phyloP scores from a whole-genome alignment of 2,113 vertebrate species.

The Emberiza fucata region DNA sequence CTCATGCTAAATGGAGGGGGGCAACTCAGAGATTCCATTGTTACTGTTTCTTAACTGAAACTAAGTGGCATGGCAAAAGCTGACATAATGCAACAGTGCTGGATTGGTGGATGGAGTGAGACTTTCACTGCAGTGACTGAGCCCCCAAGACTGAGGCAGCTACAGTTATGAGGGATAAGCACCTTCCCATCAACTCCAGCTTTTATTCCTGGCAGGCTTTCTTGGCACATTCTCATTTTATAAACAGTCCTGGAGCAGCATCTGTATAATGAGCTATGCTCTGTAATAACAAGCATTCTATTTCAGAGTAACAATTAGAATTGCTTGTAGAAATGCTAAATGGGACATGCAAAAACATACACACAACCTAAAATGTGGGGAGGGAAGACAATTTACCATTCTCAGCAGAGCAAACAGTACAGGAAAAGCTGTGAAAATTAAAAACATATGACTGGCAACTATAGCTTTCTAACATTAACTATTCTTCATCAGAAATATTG shows the following conservation, averaged over 20 bases:
- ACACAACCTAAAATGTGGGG: background rate
- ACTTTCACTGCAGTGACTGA: background rate
- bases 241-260: background rate
- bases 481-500: background rate
- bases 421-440: background rate
- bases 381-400: background rate
- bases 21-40: background rate
- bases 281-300: background rate
- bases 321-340: constrained; percentile 2
- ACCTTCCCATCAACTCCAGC: background rate
- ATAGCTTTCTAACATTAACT: background rate
- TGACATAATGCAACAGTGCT: background rate
- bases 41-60: background rate
- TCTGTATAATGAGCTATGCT: constrained; percentile 3
- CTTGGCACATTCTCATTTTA: background rate
- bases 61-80: background rate
- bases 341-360: background rate
- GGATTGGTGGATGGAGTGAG: background rate
- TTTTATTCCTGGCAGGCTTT: constrained; percentile 1
- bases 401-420: background rate
- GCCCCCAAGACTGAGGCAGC: background rate
- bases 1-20: background rate
- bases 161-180: background rate
- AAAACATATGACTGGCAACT: background rate
- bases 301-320: constrained; percentile 28